Evolutionary conservation across 1,140 invertebrate genomes (phyloP), one percentile per base, ranked within the genome.

Genomic region (Heliothis virescens): DNA sequence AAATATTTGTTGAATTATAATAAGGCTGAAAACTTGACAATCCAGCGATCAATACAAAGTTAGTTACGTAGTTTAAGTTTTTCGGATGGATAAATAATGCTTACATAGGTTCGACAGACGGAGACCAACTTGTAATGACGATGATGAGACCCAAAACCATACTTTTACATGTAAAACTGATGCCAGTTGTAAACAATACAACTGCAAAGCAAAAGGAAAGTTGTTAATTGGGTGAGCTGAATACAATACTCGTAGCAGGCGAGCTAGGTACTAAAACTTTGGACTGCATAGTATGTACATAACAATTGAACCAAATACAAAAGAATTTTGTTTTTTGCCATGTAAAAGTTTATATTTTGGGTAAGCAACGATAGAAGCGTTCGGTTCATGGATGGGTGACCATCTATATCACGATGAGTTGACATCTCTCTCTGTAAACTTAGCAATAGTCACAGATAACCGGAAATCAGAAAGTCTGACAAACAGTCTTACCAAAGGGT

Each of bases 211-310:
- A 71, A 71, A 53, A 71, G 12, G 48, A 26, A 71, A 71, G 67
- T 71, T 71, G 67, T 26, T 71, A 71, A 71, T 71, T 71, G 34
- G 13, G 13, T 29, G 48, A 52, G 50, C 18, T 53, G 41, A 26
- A 71, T 53, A 53, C 53, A 71, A 26, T 53, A 41, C 34, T 41
- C 5, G 34, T 41, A 29, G 3, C 48, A 1, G 2, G 47, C 48
- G 21, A 21, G 13, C 18, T 11, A 71, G 15, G 12, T 26, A 29
- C 21, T 15, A 10, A 71, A 29, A 71, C 13, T 52, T 69, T 53
- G 15, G 48, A n/a, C 13, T 71, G 67, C 67, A 71, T 29, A 29
- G 16, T n/a, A 29, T 41, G 5, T 41, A 41, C 52, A 71, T 53
- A 29, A 53, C 16, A 53, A 67, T 67, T 67, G 63, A 50, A 48